Base-by-base conservation (phyloP, 2,888 invertebrate genomes). In the Cylindroiulus punctatus region DNA sequence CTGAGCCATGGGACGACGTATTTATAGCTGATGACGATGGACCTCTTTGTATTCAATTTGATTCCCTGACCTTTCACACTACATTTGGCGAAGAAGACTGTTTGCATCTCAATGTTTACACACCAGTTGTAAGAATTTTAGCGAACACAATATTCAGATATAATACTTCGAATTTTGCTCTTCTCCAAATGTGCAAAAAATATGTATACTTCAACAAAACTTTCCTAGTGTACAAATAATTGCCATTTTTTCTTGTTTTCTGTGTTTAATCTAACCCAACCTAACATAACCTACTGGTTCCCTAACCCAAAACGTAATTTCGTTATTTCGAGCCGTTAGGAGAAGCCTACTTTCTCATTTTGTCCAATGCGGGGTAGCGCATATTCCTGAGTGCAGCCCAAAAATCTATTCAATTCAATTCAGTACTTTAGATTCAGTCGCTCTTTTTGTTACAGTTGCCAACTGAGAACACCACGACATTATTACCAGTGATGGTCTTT, bases 401-500 rank as follows among this genome's bases (percentile, higher is more conserved):
- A 36, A 36, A 36, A 4, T 7, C 36, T 4, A 36, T 36, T 36
- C 36, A 36, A 36, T 36, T 36, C 36, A 36, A 36, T 7, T 4
- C 36, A 36, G 36, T 7, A 36, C 36, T 32, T 10, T 32, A 84
- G 7, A 17, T 32, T 22, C 26, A 26, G 8, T 17, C 8, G 1
- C 1, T 14, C 22, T 26, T 47, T 47, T n/a, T 47, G 12, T 40
- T 40, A 17, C 47, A 84, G 84, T 7, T 84, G 14, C 84, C 84
- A 7, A 47, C n/a, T 7, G 84, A 17, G 30, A 26, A 19, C 1
- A 44, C 44, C 14, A n/a, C 42, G 0, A 44, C n/a, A 32, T 44
- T 47, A n/a, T 76, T 85, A 81, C 86, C 88, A n/a, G 88, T 88
- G 14, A 88, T 88, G 86, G 88, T 88, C 3, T 88, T 87, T 81